These are phyloP conservation scores for Diadegma fenestrale DNA, from an alignment of 2,888 invertebrate species.

Conservation along the genomic window DNA sequence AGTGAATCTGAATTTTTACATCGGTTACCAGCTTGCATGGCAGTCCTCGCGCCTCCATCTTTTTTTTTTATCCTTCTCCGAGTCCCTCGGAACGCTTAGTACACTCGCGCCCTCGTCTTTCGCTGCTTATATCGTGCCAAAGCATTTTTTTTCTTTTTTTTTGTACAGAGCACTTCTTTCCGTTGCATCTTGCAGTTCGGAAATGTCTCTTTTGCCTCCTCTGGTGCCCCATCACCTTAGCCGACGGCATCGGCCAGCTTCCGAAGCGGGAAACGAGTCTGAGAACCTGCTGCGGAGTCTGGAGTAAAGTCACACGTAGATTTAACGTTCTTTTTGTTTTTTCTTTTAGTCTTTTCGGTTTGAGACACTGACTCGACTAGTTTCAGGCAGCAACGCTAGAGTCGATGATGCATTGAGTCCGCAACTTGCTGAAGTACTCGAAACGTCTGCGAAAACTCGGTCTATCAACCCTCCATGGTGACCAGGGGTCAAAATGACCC, in stretches of 20 bases:
- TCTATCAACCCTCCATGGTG: too few species aligned
- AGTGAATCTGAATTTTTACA: slow-evolving; percentile 70
- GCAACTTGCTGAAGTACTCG: background rate
- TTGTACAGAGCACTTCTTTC: slow-evolving; percentile 30
- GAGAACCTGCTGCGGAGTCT: background rate
- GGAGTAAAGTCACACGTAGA: background rate
- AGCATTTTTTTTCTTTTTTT: slow-evolving; percentile 46
- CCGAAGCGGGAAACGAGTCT: slow-evolving; percentile 8
- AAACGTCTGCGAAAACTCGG: background rate
- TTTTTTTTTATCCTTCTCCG: slow-evolving; percentile 13
- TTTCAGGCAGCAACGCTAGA: too few species aligned
- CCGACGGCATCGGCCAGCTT: slow-evolving; percentile 16
- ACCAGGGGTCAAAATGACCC: too few species aligned
- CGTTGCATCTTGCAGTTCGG: slow-evolving; percentile 36
- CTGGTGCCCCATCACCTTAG: slow-evolving; percentile 7
- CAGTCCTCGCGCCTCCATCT: slow-evolving; percentile 43
- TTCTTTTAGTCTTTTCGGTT: too few species aligned
- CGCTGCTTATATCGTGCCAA: slow-evolving; percentile 26
- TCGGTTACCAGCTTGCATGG: slow-evolving; percentile 60
- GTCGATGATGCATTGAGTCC: background rate
- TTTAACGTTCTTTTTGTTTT: background rate
- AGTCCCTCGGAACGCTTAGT: slow-evolving; percentile 38
- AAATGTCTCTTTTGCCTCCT: slow-evolving; percentile 28
- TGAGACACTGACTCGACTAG: too few species aligned
- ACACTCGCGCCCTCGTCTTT: slow-evolving; percentile 49